These are phyloP conservation scores for Habroteleia sp. DNA, from an alignment of 2,888 invertebrate species.

Conservation along the genomic window DNA sequence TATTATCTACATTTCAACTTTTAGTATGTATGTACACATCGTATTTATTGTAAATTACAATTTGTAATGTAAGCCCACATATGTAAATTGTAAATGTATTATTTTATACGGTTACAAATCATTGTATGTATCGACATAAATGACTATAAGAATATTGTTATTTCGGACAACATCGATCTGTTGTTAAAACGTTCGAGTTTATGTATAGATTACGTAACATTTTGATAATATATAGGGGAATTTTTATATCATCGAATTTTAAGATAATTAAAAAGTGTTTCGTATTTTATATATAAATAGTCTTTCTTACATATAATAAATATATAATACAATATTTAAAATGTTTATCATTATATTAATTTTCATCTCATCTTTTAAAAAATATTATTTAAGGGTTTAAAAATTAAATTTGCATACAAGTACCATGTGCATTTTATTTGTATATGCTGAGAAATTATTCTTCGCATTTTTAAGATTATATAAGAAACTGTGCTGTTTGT, in stretches of 20 bases:
- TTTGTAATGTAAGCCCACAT: slow-evolving; percentile 53
- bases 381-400: too few species aligned
- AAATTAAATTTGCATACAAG: too few species aligned
- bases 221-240: slow-evolving; percentile 12
- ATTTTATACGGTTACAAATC: slow-evolving; percentile 51
- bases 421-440: too few species aligned
- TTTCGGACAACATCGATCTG: slow-evolving; percentile 70
- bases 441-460: too few species aligned
- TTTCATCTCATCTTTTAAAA: too few species aligned
- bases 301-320: slow-evolving; percentile 73
- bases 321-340: slow-evolving; percentile 65
- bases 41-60: slow-evolving; percentile 60
- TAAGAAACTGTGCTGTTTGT: too few species aligned
- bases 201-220: slow-evolving; percentile 51
- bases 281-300: slow-evolving; percentile 51
- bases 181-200: slow-evolving; percentile 68
- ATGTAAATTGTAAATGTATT: slow-evolving; percentile 64
- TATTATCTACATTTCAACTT: slow-evolving; percentile 34
- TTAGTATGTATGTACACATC: slow-evolving; percentile 43
- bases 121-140: slow-evolving; percentile 51
- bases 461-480: too few species aligned
- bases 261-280: slow-evolving; percentile 29
- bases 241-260: slow-evolving; percentile 18
- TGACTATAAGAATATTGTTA: slow-evolving; percentile 68
- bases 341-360: too few species aligned